phyloP scores from a whole-genome alignment of 2,113 vertebrate species.

The Oxyruncus cristatus region DNA sequence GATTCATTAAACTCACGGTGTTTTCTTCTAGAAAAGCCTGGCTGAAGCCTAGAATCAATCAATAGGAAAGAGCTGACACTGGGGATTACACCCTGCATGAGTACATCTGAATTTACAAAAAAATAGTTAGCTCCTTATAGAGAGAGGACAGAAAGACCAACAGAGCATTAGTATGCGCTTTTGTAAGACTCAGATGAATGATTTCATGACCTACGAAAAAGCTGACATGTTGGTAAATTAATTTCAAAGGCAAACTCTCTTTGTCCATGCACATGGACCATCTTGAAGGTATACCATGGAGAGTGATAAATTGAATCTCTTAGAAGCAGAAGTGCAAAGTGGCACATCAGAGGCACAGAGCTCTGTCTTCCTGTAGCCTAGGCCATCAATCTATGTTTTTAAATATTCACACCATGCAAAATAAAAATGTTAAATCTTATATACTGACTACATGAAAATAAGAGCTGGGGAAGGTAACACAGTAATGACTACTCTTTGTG shows the following conservation, averaged over 20 bases:
- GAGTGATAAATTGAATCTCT: background rate
- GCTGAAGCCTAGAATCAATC: background rate
- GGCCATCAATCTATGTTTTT: background rate
- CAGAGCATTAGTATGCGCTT: background rate
- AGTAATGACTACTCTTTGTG: accelerated
- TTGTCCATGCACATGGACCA: background rate
- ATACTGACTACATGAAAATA: background rate
- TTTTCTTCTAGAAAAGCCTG: background rate
- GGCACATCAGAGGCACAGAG: background rate
- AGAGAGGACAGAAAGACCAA: background rate
- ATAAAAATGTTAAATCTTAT: background rate
- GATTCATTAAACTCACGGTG: background rate
- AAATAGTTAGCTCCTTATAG: background rate
- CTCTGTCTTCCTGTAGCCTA: background rate
- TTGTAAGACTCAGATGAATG: background rate
- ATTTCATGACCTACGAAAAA: background rate
- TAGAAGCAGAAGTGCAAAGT: accelerated
- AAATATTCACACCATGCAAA: background rate
- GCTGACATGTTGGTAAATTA: background rate
- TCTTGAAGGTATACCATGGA: background rate
- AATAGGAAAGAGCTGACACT: background rate
- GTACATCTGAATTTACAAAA: background rate
- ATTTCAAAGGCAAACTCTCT: background rate
- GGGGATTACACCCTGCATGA: background rate
- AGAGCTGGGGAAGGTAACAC: accelerated